A percentile compares a stretch with the other conserved stretches of the same genome.
Conservation (phyloP, 2,888 invertebrate species). For the Cephus spinipes region DNA sequence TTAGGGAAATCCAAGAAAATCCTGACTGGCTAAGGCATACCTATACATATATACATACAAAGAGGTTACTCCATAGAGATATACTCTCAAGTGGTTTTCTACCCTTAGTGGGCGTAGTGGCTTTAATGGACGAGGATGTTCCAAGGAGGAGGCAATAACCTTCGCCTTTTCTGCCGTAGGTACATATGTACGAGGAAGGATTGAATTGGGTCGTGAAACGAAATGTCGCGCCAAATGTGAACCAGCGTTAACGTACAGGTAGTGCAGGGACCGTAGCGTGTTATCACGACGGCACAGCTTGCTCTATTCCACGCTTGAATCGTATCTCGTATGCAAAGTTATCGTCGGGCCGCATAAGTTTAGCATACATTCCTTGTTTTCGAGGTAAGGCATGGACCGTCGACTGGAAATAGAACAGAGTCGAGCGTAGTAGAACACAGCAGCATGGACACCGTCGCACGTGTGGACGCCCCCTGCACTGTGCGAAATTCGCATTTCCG, state of each 20-base stretch:
- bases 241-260: not conserved
- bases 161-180: not conserved
- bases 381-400: conserved; percentile 34
- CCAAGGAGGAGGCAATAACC: not conserved
- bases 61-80: not conserved
- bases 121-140: not conserved
- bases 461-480: not conserved
- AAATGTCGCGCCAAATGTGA: not conserved
- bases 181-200: not conserved
- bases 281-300: conserved; percentile 43
- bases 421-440: not conserved
- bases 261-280: not conserved
- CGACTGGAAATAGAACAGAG: not conserved
- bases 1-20: not conserved
- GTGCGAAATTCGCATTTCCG: not conserved
- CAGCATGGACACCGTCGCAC: not conserved
- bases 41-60: not conserved
- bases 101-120: not conserved
- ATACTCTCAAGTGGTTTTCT: not conserved
- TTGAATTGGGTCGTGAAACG: not conserved
- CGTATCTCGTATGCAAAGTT: conserved; percentile 52
- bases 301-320: conserved; percentile 47
- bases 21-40: not conserved
- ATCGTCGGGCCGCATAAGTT: conserved; percentile 48
- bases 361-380: conserved; percentile 57